Evolutionary conservation across 35 echinoderm and acorn worm genomes (phyloP).

Genomic region (Lytechinus variegatus): DNA sequence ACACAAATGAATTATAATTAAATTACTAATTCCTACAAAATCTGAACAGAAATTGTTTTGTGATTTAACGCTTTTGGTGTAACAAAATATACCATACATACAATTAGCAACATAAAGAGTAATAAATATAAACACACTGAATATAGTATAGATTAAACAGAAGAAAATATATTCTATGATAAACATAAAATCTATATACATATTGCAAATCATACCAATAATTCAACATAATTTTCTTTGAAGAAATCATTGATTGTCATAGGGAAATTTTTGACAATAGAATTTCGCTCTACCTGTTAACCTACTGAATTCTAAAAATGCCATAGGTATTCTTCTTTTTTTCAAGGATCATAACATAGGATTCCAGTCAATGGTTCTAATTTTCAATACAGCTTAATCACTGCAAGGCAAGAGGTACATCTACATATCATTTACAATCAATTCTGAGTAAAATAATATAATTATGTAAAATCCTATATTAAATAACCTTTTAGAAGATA

Average conservation of each 20-base stretch:
- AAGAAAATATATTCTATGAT: not conserved
- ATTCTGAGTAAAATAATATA: too few species aligned
- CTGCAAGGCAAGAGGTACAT: too few species aligned
- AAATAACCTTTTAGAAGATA: too few species aligned
- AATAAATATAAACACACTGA: not conserved
- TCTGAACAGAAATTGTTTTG: not conserved
- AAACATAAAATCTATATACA: not conserved
- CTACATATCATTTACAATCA: too few species aligned
- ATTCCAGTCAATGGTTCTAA: too few species aligned
- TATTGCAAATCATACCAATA: not conserved
- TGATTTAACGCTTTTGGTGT: not conserved
- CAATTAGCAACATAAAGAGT: not conserved
- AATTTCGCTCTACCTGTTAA: too few species aligned
- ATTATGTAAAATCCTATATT: too few species aligned
- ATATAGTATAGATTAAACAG: conserved; percentile 1
- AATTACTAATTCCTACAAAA: not conserved
- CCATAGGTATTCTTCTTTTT: too few species aligned
- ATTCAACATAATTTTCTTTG: not conserved
- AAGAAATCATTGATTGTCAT: not conserved
- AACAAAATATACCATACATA: not conserved
- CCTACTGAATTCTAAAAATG: too few species aligned
- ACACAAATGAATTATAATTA: not conserved
- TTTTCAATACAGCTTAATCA: too few species aligned
- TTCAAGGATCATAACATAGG: too few species aligned
- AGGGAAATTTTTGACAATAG: not conserved